Evolutionary conservation across 1,140 invertebrate genomes (phyloP).

Genomic region (Rhagoletis pomonella): DNA sequence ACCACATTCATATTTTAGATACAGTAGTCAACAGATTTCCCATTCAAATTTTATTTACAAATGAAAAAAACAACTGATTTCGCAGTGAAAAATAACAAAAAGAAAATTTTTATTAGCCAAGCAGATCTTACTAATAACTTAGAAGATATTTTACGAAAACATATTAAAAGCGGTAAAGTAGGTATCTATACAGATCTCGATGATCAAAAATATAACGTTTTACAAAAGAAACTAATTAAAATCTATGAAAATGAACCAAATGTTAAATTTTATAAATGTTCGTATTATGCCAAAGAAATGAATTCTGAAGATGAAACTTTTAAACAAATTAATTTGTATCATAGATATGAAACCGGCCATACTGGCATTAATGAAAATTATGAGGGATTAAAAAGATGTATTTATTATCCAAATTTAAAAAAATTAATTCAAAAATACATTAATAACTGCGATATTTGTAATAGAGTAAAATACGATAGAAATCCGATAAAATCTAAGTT

Average conservation of each 20-base stretch:
- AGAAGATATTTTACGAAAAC: slow-evolving; percentile 47
- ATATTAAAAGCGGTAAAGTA: slow-evolving; percentile 51
- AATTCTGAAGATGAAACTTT: background rate
- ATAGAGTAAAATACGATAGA: no score
- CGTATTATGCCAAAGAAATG: background rate
- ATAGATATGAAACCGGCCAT: no score
- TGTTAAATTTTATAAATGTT: slow-evolving; percentile 37
- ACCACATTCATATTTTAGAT: slow-evolving; percentile 27
- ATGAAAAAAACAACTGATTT: background rate
- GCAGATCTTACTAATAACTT: slow-evolving; percentile 50
- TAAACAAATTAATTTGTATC: slow-evolving; percentile 38
- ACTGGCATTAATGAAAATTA: no score
- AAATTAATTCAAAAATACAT: no score
- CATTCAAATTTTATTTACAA: slow-evolving; percentile 7
- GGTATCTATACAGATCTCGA: slow-evolving; percentile 55
- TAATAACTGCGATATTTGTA: no score
- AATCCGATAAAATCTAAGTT: no score
- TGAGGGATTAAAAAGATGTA: no score
- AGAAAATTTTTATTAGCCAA: slow-evolving; percentile 12
- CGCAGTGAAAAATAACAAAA: background rate
- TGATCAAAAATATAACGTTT: slow-evolving; percentile 51
- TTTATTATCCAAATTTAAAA: no score
- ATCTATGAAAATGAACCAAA: background rate
- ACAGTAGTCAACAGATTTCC: slow-evolving; percentile 4
- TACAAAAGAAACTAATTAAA: slow-evolving; percentile 53